Base-by-base conservation (phyloP, 2,797 vertebrate species). In the Semotilus atromaculatus region DNA sequence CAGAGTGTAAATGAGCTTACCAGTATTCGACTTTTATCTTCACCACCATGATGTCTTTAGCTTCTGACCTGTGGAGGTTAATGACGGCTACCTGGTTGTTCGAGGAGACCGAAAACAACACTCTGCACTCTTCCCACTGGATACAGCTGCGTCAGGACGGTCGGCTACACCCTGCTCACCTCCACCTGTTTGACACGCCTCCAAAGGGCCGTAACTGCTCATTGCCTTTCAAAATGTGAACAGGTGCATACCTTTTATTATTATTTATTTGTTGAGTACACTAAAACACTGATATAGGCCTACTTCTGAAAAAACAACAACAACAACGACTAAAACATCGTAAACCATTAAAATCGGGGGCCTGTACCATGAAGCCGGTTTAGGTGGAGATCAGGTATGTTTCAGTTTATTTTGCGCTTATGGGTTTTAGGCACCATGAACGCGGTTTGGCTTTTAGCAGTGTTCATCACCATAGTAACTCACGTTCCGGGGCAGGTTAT, bases 1-100 rank as follows among this genome's bases (percentile, higher is more conserved):
- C 18, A 31, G 31, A 36, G 0, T 3, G 11, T 36, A 51, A 68
- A 38, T 7, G 3, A 55, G 9, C 16, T 9, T 90, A 95, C 95
- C 95, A 95, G 85, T 95, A 95, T 88, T 95, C 95, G 0, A 95
- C 93, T 84, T 5, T 70, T 2, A 95, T 18, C 45, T 10, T 78
- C 26, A 95, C 68, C 3, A 31, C 91, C 94, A 94, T 94, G 0
- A 51, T 5, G 68, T 55, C 26, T 34, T 48, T 31, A 36, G 26
- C n/a, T 21, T 19, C 7, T 29, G 34, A 13, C 7, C 13, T 21
- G 66, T 40, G 18, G 19, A 53, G 9, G 31, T 14, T 53, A n/a
- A 34, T 51, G 5, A 64, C 60, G 31, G 31, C 40, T 55, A 16
- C 6, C 72, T 70, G 36, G 64, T 78, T 45, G 51, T 34, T 38